These are phyloP conservation scores for Phanerotoma sp. DNA, from an alignment of 2,888 invertebrate genomes.

Conservation along the genomic window DNA sequence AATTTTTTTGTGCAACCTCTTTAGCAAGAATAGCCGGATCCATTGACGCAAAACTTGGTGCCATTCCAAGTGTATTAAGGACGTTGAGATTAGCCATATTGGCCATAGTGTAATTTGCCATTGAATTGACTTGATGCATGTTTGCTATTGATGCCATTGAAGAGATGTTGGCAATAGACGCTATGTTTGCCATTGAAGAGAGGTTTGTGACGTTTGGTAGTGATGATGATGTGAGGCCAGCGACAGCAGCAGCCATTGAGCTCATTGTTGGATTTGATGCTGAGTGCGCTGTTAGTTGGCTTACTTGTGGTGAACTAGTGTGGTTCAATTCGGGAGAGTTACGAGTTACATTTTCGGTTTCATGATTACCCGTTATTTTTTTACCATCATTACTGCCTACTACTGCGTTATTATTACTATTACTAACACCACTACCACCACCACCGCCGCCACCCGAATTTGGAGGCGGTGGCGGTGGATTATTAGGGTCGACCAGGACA, in stretches of 20 bases:
- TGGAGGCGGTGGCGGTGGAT: slow-evolving; percentile 55
- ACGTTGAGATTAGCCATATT: slow-evolving; percentile 49
- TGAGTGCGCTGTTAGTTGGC: slow-evolving; percentile 32
- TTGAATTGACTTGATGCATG: slow-evolving; percentile 38
- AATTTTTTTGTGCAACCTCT: slow-evolving; percentile 81
- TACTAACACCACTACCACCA: slow-evolving; percentile 33
- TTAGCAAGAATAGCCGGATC: slow-evolving; percentile 73
- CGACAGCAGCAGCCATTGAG: slow-evolving; percentile 47
- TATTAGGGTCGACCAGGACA: slow-evolving; percentile 55
- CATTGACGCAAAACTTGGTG: slow-evolving; percentile 33
- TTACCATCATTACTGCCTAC: slow-evolving; percentile 28
- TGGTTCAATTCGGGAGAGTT: slow-evolving; percentile 57
- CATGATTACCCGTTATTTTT: slow-evolving; percentile 47
- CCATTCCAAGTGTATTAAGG: slow-evolving; percentile 41
- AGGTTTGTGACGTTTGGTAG: slow-evolving; percentile 39
- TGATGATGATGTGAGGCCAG: slow-evolving; percentile 42
- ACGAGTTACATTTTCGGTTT: slow-evolving; percentile 45
- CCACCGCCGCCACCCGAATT: slow-evolving; percentile 27
- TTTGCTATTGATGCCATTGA: slow-evolving; percentile 36
- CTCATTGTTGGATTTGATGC: slow-evolving; percentile 40
- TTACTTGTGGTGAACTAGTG: slow-evolving; percentile 42
- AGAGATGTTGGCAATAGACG: slow-evolving; percentile 35
- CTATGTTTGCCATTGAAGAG: slow-evolving; percentile 35
- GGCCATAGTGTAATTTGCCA: slow-evolving; percentile 46
- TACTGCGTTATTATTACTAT: too few relatives aligned